A percentile compares a stretch with the other conserved stretches of the same genome.
These are phyloP conservation scores for Hozukius guyotensis DNA, from an alignment of 2,797 vertebrate genomes.

Conservation along the genomic window DNA sequence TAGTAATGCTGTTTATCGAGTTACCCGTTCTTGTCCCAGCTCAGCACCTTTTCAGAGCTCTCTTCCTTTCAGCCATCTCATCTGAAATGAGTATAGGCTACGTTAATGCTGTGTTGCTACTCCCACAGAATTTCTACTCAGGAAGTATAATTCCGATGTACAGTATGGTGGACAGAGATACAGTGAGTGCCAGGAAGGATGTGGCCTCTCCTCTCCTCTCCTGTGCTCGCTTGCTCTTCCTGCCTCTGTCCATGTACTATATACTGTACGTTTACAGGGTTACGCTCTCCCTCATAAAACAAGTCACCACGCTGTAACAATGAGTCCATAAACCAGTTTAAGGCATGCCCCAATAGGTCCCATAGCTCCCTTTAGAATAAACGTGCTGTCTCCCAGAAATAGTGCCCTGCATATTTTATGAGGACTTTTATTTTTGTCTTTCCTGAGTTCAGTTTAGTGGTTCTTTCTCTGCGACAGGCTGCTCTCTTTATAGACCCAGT, in stretches of 20 bases:
- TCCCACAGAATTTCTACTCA: slow-evolving; percentile 9
- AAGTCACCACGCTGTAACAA: slow-evolving; percentile 46
- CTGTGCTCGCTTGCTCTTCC: slow-evolving; percentile 39
- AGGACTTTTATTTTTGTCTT: slow-evolving; percentile 65
- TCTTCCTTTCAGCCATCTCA: neutral
- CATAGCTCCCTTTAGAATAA: slow-evolving; percentile 44
- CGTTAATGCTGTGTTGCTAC: slow-evolving; percentile 4
- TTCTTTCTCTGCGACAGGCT: slow-evolving; percentile 23
- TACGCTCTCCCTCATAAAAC: slow-evolving; percentile 53
- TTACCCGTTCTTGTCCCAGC: neutral
- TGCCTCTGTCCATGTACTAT: slow-evolving; percentile 46
- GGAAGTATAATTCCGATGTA: slow-evolving; percentile 46
- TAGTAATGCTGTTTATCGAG: neutral
- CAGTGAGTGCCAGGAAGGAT: slow-evolving; percentile 53
- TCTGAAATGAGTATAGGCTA: neutral
- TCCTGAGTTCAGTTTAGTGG: slow-evolving; percentile 64
- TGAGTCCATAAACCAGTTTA: slow-evolving; percentile 44
- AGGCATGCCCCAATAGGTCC: slow-evolving; percentile 45
- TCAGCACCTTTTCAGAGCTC: neutral
- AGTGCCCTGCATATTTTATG: slow-evolving; percentile 63
- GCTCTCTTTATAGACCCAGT: slow-evolving; percentile 69
- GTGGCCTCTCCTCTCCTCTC: slow-evolving; percentile 21
- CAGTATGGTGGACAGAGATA: slow-evolving; percentile 32
- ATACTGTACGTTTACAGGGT: slow-evolving; percentile 36
- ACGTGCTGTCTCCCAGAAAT: slow-evolving; percentile 54